Evolutionary conservation across 2,888 invertebrate genomes (phyloP).

Genomic region (Acanthosepion pharaonis): DNA sequence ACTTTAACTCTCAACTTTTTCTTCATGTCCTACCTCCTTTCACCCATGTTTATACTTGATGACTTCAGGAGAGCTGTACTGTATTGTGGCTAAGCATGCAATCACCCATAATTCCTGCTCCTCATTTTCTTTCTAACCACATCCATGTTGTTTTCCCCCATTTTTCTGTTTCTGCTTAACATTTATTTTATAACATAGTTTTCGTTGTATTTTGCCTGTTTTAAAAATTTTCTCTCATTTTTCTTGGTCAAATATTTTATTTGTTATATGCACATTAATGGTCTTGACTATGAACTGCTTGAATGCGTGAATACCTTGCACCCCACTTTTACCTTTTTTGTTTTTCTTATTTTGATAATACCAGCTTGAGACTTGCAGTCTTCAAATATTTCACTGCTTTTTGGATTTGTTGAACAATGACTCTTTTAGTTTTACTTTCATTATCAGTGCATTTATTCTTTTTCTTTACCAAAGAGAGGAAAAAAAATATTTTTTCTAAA

Average conservation of each 20-base stretch:
- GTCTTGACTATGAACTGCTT: background rate
- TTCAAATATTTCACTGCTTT: background rate
- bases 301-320: background rate
- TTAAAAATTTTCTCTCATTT: background rate
- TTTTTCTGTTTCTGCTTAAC: background rate
- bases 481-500: background rate
- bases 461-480: background rate
- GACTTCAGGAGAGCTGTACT: background rate
- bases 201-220: background rate
- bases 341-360: background rate
- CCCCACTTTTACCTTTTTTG: background rate
- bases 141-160: background rate
- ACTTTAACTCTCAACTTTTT: background rate
- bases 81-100: slow-evolving; percentile 17
- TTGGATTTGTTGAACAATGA: background rate
- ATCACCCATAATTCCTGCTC: slow-evolving; percentile 11
- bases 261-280: background rate
- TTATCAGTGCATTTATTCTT: background rate
- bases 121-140: background rate
- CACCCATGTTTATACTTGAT: background rate
- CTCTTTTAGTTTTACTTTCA: background rate
- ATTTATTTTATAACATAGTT: background rate
- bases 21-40: background rate
- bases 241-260: slow-evolving; percentile 3
- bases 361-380: background rate